Percentiles rank a stretch among this genome's conserved stretches.
phyloP scores from a whole-genome alignment of 1,140 invertebrate genomes.

The Mizuhopecten yessoensis region DNA sequence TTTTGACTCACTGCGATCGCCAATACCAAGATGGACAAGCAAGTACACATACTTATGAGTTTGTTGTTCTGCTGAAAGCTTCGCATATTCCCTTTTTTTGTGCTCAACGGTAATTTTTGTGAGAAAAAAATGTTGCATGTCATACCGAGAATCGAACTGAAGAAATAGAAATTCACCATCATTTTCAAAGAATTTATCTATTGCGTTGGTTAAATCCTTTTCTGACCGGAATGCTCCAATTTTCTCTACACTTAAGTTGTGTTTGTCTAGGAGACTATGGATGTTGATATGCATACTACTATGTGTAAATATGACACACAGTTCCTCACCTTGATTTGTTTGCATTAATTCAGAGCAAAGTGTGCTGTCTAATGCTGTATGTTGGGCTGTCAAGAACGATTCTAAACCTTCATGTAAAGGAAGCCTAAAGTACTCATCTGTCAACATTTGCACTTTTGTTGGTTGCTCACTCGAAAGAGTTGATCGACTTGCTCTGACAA shows the following conservation, averaged over 20 bases:
- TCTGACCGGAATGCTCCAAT: conserved; percentile 70
- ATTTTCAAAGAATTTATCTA: conserved; percentile 63
- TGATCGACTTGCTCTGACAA: conserved; percentile 59
- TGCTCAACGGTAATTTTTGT: conserved; percentile 69
- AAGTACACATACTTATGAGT: conserved; percentile 62
- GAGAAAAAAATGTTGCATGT: conserved; percentile 66
- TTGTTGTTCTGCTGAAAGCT: background rate
- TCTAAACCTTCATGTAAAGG: conserved; percentile 67
- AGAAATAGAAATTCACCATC: conserved; percentile 55
- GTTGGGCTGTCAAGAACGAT: background rate
- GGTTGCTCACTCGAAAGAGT: background rate
- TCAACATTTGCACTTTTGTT: background rate
- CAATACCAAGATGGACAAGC: conserved; percentile 63
- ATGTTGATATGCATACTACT: conserved; percentile 60
- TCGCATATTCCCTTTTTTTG: conserved; percentile 34
- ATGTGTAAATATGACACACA: conserved; percentile 63
- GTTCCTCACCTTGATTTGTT: background rate
- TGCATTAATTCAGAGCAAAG: background rate
- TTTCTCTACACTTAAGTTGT: conserved; percentile 55
- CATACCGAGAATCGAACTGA: conserved; percentile 61
- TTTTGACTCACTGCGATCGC: background rate
- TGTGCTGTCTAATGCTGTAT: background rate
- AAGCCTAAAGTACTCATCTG: conserved; percentile 56
- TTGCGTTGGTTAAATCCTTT: conserved; percentile 61
- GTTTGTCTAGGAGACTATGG: background rate